Base-by-base conservation (phyloP, 2,888 invertebrate species). In the Dorcus parallelipipedus region DNA sequence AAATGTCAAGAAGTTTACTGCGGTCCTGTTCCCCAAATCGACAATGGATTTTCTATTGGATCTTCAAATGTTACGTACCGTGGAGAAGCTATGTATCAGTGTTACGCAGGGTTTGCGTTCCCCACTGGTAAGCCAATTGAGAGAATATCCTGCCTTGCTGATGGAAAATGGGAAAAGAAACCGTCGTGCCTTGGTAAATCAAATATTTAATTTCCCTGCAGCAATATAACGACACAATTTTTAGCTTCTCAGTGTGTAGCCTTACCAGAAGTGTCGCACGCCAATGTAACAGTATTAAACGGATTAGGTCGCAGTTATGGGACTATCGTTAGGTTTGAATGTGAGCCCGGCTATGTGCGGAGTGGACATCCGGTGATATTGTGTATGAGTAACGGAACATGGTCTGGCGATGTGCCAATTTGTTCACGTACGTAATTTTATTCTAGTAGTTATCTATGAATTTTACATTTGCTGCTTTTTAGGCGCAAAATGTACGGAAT, bases 1-100 rank as follows among this genome's bases (percentile, higher is more conserved):
- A 90, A 89, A 76, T 95, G 95, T 76, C 95, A 95, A 86, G 94
- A 94, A 87, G 94, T 94, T 20, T 97, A 97, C 76, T 97, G 97
- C 77, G 96, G 96, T 55, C 96, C 97, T 23, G 97, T 97, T 49
- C 97, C 97, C 55, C 97, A 97, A 83, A 97, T 97, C 64, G 94
- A 95, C 73, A 97, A 97, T 76, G 97, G 97, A 49, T 97, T 96
- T 79, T 96, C 96, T 2, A 95, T 95, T 74, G 94, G 93, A 49
- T 95, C 97, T 0, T 91, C 95, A 3, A 97, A 97, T 77, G 97
- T 97, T 6, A 97, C 96, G 1, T 97, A 93, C 74, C 86, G 89
- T 62, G 97, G 96, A 39, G 84, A 93, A 65, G 96, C 96, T 55
- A 95, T 93, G 76, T 97, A 97, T 76, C 95, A 96, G 74, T 97